Evolutionary conservation across 2,113 vertebrate species (phyloP), one percentile per base, ranked within the genome.

Genomic region (Protomyctophum bolini): DNA sequence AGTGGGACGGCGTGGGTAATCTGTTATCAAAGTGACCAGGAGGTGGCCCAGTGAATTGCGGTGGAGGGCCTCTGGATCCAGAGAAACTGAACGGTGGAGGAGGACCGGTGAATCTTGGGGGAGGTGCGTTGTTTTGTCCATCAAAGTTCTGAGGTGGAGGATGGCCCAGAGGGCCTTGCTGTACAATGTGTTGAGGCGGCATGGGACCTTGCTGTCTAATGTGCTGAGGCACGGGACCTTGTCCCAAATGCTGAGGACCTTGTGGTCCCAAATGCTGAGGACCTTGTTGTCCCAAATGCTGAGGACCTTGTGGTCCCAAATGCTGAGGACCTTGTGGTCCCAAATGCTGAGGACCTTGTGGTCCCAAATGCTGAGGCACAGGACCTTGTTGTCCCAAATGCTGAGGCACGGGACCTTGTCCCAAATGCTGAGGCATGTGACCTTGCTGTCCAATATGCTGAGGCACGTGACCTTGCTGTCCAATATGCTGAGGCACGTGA

Each of bases 1-100:
- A 95, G 41, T 95, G 94, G 48, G 95, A 80, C 10, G 93, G 91
- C 2, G 91, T 87, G 48, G 93, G 93, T 10, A 92, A 92, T 78
- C 95, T 94, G 4, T 82, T 91, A 11, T 97, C 97, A 89, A 92
- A 94, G 66, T 86, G 93, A 66, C 67, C 78, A 49, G 76, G 91
- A 57, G 90, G 88, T 1, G 67, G 90, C 11, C 83, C 82, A 0
- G 87, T 9, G 48, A 92, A 97, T 59, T 89, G 82, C 73, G 92
- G 89, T 4, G 83, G 88, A 10, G 94, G 95, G 54, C 94, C 95
- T 29, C 95, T 95, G 45, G 93, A 95, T 80, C 91, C 86, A 73
- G 95, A 88, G 75, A 97, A 96, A 64, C 92, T 93, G 66, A 96
- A 94, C 81, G 96, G 94, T 58, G 94, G 94, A 62, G 94, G 96